Base-by-base conservation (phyloP, 2,888 invertebrate genomes). In the Tetropium fuscum region DNA sequence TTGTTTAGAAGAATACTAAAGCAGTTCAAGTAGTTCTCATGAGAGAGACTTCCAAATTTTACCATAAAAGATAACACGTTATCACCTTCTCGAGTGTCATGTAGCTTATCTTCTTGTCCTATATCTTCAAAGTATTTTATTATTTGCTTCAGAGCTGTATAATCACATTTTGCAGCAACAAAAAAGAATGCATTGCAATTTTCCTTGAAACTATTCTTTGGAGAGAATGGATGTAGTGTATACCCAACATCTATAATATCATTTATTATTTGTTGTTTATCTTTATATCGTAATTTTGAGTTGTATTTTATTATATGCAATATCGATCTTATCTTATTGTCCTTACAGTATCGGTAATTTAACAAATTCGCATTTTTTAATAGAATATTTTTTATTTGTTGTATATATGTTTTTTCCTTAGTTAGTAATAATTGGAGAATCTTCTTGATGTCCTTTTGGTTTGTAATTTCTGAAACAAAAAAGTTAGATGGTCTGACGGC, bases 1-100 rank as follows among this genome's bases (percentile, higher is more conserved):
- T 51, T 1, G 0, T 27, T 7, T 27, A 51, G 2, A 10, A 51
- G 38, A 19, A 38, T n/a, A 15, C 10, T 11, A 15, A 51, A 22
- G 27, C 51, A 27, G 1, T 15, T 13, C 11, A 51, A 27, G 15
- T 13, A 51, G 6, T 27, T 15, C 27, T 38, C 6, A 3, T 40
- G n/a, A 2, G n/a, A 6, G 10, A 40, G 11, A 18, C 40, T 40
- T 6, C 51, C 51, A 40, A 51, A 51, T 40, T 51, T 51, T 1
- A 51, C 3, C 51, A 51, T 51, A 15, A 51, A 51, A 40, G 38
- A 40, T 6, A 51, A 15, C 27, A 51, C 27, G 10, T 25, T 51
- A 27, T 51, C 51, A 6, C 51, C 51, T 18, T 51, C 51, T 8
- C 25, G 22, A 27, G 51, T 51, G 27, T 40, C 40, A 11, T 51